phyloP scores from a whole-genome alignment of 2,888 invertebrate genomes.

The Heliconius sara region DNA sequence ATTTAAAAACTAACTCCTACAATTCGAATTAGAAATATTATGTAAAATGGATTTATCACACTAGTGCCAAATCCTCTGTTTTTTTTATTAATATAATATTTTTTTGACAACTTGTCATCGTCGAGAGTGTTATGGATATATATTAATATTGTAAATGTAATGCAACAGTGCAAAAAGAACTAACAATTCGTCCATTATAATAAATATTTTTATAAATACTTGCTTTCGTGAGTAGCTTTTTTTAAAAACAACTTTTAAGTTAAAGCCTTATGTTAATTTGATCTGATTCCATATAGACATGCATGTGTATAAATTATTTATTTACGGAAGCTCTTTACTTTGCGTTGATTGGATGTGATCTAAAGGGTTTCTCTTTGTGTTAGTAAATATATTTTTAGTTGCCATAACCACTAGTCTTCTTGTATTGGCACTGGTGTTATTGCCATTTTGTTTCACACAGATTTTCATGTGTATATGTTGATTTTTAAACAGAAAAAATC shows the following conservation, averaged over 20 bases:
- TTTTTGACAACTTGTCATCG: slow-evolving; percentile 44
- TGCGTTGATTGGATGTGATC: slow-evolving; percentile 39
- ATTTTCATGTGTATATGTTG: slow-evolving; percentile 53
- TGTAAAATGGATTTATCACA: slow-evolving; percentile 56
- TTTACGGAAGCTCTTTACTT: slow-evolving; percentile 67
- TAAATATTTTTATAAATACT: slow-evolving; percentile 55
- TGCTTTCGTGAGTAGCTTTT: slow-evolving; percentile 78
- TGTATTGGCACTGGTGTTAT: slow-evolving; percentile 83
- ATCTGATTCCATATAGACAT: slow-evolving; percentile 66
- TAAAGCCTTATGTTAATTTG: slow-evolving; percentile 65
- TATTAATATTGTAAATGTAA: slow-evolving; percentile 49
- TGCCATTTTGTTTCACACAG: slow-evolving; percentile 48
- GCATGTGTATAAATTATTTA: slow-evolving; percentile 67
- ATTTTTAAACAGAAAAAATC: slow-evolving; percentile 79
- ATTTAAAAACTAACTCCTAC: slow-evolving; percentile 60
- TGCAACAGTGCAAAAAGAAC: slow-evolving; percentile 44
- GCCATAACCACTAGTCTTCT: slow-evolving; percentile 81
- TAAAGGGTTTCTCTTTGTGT: slow-evolving; percentile 65
- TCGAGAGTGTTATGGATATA: slow-evolving; percentile 81
- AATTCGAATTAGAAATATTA: slow-evolving; percentile 61
- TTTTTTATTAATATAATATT: slow-evolving; percentile 39
- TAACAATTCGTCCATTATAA: slow-evolving; percentile 46
- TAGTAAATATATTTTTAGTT: slow-evolving; percentile 71
- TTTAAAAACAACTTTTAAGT: slow-evolving; percentile 59
- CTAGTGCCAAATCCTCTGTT: slow-evolving; percentile 70